Base-by-base conservation (phyloP, 2,113 vertebrate species). In the Neoarius graeffei region DNA sequence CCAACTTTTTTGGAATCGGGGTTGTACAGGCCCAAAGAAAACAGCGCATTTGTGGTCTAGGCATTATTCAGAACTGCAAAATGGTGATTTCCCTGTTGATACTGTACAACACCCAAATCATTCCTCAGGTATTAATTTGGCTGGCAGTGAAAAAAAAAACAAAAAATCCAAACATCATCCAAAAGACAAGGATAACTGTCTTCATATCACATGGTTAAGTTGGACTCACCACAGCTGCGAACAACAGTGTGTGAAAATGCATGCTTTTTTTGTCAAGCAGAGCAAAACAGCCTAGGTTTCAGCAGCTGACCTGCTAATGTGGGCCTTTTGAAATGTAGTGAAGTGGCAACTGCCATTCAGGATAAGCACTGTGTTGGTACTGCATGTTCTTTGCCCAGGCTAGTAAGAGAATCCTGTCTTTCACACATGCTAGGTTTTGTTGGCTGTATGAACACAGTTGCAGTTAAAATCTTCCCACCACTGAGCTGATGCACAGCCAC, bases 261-360 rank as follows among this genome's bases (percentile, higher is more conserved):
- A 86, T n/a, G 14, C 15, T 35, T 17, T 48, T 54, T 84, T 19
- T n/a, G 15, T 88, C 77, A 87, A 87, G 57, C 76, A 66, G 80
- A 73, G 7, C 7, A 57, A 80, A 89, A 80, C 81, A 84, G 76
- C 62, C 60, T n/a, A 60, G 56, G 23, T 27, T 91, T 91, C 80
- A 92, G 88, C 80, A 76, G 56, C 42, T 88, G 80, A 71, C 84
- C 56, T 17, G 25, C 52, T 85, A 88, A 76, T 60, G n/a, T 71
- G 76, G 83, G 48, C 25, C 57, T 81, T 85, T 85, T 81, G 85
- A 87, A 89, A 90, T 88, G 89, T 86, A 88, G 86, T 69, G 64
- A 42, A 86, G 86, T 84, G 86, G 17, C 88, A 89, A 88, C 89
- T 88, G 90, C 81, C 35, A 56, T 90, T 83, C 50, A 76, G 60